Base-by-base conservation (phyloP, 2,113 vertebrate species). In the Pristiophorus japonicus region DNA sequence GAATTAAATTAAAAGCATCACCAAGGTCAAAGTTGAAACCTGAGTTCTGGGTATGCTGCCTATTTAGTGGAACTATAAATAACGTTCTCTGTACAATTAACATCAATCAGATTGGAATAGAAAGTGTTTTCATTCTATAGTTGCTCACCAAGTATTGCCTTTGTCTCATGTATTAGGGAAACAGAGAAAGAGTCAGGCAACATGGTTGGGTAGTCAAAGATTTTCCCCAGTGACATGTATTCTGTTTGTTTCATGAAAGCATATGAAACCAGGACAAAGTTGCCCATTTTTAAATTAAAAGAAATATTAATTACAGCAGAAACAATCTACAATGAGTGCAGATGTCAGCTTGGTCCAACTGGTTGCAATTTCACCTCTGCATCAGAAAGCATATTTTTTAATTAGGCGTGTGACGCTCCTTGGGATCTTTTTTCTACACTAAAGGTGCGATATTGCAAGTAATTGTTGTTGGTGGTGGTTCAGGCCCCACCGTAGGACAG, bases 91-190 rank as follows among this genome's bases (percentile, higher is more conserved):
- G 87, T 34, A 90, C 27, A n/a, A 59, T 59, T 27, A 59, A 62
- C 10, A 59, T 42, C 51, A 59, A 90, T 90, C 51, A 90, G 45
- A 11, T 34, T 90, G 27, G 59, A 90, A 90, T 12, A 90, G 27
- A 90, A 90, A 34, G 47, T 62, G 51, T 59, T 90, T 90, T 59
- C 34, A 90, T 59, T 59, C 51, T 4, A n/a, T n/a, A 22, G 87
- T 59, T 90, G 87, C 12, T 90, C 51, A 30, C 87, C 51, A 90
- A 30, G 51, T 90, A 30, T 90, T 59, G 51, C 3, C 51, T 90
- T 90, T 90, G 87, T 90, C 87, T 18, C 87, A 59, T 90, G 27
- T 90, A 90, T 59, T n/a, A 90, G 51, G 51, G 47, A 59, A 62
- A 27, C 87, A 59, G 87, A 90, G 87, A 90, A 30, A 38, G 73